phyloP scores from a whole-genome alignment of 2,113 vertebrate species.

The Colinus virginianus region DNA sequence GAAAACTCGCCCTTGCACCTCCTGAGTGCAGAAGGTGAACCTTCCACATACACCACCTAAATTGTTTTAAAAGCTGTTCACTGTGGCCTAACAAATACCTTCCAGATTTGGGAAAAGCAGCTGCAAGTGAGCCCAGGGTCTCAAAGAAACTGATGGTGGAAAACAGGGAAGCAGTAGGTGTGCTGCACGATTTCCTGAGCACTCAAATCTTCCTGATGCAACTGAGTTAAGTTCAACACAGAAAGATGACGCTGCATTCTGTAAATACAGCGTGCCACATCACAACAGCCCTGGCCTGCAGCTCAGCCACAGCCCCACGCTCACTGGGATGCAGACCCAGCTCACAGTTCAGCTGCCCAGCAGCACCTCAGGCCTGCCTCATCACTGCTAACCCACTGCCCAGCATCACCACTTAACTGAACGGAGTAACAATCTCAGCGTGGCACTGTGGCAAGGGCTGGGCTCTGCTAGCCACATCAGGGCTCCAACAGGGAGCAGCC shows the following conservation, averaged over 20 bases:
- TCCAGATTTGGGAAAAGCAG: too few relatives aligned
- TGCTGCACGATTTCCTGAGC: too few relatives aligned
- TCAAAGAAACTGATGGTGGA: too few relatives aligned
- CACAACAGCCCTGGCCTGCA: background rate
- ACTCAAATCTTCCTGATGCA: too few relatives aligned
- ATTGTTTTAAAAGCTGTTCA: too few relatives aligned
- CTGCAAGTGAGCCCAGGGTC: too few relatives aligned
- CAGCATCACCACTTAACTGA: background rate
- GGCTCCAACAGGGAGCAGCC: background rate
- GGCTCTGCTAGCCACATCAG: fast-evolving
- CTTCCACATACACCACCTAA: too few relatives aligned
- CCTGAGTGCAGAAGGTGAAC: too few relatives aligned
- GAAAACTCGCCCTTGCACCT: too few relatives aligned
- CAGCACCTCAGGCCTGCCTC: background rate
- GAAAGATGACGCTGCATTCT: background rate
- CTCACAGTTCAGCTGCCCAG: background rate
- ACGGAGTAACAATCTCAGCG: background rate
- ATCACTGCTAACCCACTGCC: background rate
- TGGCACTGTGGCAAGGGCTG: background rate
- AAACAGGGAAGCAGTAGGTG: too few relatives aligned
- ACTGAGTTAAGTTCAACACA: background rate
- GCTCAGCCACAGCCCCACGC: background rate
- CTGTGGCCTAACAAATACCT: too few relatives aligned
- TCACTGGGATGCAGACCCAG: fast-evolving
- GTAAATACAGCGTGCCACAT: background rate